phyloP scores from a whole-genome alignment of 2,888 invertebrate species.

The Lysandra bellargus region DNA sequence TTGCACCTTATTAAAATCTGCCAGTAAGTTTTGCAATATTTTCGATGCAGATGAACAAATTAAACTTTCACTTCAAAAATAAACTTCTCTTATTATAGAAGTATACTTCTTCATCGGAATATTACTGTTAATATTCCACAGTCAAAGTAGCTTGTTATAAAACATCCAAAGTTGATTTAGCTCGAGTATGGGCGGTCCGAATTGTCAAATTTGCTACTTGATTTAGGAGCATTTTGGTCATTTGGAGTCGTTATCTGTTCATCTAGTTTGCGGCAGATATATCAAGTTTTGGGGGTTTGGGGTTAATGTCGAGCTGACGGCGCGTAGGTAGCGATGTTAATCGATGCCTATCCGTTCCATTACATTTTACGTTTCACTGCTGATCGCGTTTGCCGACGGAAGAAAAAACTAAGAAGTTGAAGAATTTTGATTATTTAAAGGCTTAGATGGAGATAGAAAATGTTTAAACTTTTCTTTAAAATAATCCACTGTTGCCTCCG shows the following conservation, averaged over 20 bases:
- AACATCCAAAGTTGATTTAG: conserved; percentile 1
- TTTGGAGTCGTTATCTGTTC: conserved; percentile 57
- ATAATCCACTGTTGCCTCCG: not conserved
- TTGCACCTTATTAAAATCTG: not conserved
- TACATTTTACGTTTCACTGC: conserved; percentile 53
- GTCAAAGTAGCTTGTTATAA: conserved; percentile 33
- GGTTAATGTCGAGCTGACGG: conserved; percentile 67
- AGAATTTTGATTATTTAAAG: not conserved
- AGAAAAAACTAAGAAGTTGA: not conserved
- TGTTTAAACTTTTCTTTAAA: not conserved
- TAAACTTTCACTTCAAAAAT: not conserved
- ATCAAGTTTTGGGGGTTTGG: conserved; percentile 63
- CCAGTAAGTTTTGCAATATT: not conserved
- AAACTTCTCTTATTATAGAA: not conserved
- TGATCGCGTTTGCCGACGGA: conserved; percentile 55
- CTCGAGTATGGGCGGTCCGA: conserved; percentile 39
- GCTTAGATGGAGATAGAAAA: not conserved
- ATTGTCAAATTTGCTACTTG: conserved; percentile 40
- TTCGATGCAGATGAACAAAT: not conserved
- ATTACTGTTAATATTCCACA: not conserved
- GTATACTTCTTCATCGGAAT: not conserved
- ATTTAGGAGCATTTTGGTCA: conserved; percentile 36
- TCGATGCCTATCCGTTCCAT: conserved; percentile 58
- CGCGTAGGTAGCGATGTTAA: conserved; percentile 69
- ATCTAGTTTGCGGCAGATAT: conserved; percentile 66